These are phyloP conservation scores for Nesidiocoris tenuis DNA, from an alignment of 2,888 invertebrate genomes.

Conservation along the genomic window DNA sequence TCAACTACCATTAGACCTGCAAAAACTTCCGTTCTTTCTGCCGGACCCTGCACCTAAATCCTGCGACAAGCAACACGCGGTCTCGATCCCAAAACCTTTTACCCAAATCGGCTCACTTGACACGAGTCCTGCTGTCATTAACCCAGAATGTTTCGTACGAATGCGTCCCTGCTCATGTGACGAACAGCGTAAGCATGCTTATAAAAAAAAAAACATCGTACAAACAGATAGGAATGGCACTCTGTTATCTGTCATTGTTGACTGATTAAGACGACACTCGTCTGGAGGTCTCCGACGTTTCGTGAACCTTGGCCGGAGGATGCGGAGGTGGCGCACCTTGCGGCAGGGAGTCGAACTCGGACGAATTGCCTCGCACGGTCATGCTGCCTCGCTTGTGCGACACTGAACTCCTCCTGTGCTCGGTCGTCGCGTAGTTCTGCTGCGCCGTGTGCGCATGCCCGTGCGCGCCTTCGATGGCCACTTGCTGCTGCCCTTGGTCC, in stretches of 20 bases:
- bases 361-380: conserved; percentile 19
- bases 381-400: conserved; percentile 20
- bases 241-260: background rate
- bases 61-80: too few species aligned
- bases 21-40: too few species aligned
- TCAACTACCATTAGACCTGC: too few species aligned
- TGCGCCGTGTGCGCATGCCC: background rate
- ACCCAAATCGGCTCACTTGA: too few species aligned
- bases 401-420: conserved; percentile 4
- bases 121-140: too few species aligned
- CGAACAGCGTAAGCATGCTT: too few species aligned
- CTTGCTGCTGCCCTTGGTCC: conserved; percentile 5
- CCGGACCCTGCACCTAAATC: too few species aligned
- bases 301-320: conserved; percentile 35
- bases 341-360: conserved; percentile 30
- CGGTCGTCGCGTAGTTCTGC: background rate
- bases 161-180: too few species aligned
- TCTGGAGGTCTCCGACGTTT: conserved; percentile 14
- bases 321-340: background rate
- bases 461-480: background rate
- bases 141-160: too few species aligned
- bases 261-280: background rate
- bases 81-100: too few species aligned
- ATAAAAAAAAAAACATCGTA: background rate
- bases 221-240: background rate